Percentiles rank a stretch among this genome's conserved stretches.
Evolutionary conservation across 53 echinoderm and acorn worm species (phyloP).

Genomic region (Paracentrotus lividus): DNA sequence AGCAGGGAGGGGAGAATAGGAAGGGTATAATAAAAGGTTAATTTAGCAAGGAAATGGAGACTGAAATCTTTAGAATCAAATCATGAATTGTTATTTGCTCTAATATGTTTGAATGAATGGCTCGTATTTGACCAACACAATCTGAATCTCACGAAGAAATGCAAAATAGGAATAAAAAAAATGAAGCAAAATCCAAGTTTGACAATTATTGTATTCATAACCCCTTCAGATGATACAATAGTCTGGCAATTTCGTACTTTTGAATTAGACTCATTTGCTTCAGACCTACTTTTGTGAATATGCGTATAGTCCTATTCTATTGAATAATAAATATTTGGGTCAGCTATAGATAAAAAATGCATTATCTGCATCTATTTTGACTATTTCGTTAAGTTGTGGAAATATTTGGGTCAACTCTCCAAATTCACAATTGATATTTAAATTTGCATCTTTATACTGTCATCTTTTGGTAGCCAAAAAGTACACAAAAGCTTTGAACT

Average conservation of each 20-base stretch:
- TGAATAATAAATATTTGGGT: conserved; percentile 2
- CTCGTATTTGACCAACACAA: neutral
- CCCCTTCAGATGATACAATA: neutral
- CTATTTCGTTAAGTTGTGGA: neutral
- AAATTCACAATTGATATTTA: too few relatives aligned
- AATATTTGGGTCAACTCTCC: neutral
- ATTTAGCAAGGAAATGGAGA: conserved; percentile 17
- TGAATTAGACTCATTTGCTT: neutral
- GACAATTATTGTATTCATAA: too few relatives aligned
- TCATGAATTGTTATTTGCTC: neutral
- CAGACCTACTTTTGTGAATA: neutral
- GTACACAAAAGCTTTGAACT: too few relatives aligned
- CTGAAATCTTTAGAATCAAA: neutral
- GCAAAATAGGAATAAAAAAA: neutral
- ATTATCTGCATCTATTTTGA: neutral
- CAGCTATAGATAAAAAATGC: neutral
- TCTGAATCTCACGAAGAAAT: neutral
- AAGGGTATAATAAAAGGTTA: neutral
- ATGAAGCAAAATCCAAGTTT: neutral
- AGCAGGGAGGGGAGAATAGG: neutral
- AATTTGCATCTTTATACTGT: too few relatives aligned
- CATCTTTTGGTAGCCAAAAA: too few relatives aligned
- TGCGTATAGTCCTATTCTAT: neutral
- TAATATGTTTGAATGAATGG: neutral
- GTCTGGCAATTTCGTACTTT: neutral